These are phyloP conservation scores for Strigamia transsilvanica DNA, from an alignment of 2,888 invertebrate species.

Conservation along the genomic window DNA sequence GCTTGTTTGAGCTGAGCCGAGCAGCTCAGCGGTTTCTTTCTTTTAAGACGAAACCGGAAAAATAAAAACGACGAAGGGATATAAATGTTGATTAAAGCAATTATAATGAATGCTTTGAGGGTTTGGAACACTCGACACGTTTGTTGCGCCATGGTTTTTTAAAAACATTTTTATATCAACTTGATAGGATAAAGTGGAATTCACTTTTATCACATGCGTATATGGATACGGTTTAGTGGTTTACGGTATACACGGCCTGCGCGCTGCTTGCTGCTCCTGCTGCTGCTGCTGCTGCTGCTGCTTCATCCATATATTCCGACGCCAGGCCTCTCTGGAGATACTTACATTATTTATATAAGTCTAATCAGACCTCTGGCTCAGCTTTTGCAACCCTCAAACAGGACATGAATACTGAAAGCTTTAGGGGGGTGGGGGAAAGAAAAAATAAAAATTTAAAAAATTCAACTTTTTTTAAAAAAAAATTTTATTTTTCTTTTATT, in stretches of 20 bases:
- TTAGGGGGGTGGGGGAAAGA: neutral
- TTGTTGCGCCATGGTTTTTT: no score
- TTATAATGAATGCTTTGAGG: no score
- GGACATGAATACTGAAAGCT: constrained; percentile 28
- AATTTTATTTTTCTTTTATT: neutral
- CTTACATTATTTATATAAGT: constrained; percentile 28
- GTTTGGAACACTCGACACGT: no score
- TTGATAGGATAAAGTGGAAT: constrained; percentile 40
- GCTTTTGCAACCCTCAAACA: constrained; percentile 4
- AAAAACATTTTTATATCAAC: neutral
- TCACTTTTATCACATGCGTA: constrained; percentile 20
- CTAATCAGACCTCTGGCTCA: constrained; percentile 17
- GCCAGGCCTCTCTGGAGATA: constrained; percentile 24
- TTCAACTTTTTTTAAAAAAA: neutral
- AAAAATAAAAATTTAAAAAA: neutral
- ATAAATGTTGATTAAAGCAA: no score
- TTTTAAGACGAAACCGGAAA: neutral
- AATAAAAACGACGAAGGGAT: no score
- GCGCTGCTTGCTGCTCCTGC: no score
- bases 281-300: no score
- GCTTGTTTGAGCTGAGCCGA: constrained; percentile 4
- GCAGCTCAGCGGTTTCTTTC: neutral
- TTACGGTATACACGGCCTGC: neutral
- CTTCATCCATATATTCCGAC: constrained; percentile 35
- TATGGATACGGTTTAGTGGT: neutral